A percentile compares a stretch with the other conserved stretches of the same genome.
Evolutionary conservation across 2,888 invertebrate species (phyloP).

Genomic region (Lepidocyrtinus sp.): DNA sequence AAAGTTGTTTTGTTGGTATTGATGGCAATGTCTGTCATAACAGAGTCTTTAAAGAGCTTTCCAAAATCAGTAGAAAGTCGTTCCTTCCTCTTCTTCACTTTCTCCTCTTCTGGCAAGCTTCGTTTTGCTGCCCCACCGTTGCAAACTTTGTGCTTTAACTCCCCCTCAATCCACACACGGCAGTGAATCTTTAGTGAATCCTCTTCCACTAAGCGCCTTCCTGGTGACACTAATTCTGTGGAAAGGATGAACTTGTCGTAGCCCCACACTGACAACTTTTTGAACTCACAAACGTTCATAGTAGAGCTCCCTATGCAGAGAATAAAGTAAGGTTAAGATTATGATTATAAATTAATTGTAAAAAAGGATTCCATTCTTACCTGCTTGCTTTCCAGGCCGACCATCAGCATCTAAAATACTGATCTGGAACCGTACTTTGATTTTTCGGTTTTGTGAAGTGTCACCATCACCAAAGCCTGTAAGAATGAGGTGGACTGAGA

Average conservation of each 20-base stretch:
- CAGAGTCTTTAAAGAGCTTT: conserved; percentile 33
- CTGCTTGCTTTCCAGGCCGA: conserved; percentile 67
- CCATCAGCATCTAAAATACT: conserved; percentile 67
- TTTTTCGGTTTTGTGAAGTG: conserved; percentile 54
- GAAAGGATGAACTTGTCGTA: conserved; percentile 68
- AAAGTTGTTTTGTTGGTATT: conserved; percentile 49
- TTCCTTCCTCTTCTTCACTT: conserved; percentile 49
- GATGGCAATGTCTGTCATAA: conserved; percentile 62
- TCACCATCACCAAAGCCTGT: conserved; percentile 66
- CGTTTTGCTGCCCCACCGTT: conserved; percentile 62
- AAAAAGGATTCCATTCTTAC: conserved; percentile 40
- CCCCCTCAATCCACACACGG: conserved; percentile 69
- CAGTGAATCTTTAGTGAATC: conserved; percentile 68
- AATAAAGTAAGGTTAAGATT: not conserved
- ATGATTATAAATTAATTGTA: not conserved
- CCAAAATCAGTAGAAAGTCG: conserved; percentile 53
- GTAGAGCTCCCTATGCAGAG: conserved; percentile 55
- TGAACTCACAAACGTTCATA: conserved; percentile 69
- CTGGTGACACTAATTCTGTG: conserved; percentile 56
- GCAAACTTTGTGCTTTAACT: conserved; percentile 63
- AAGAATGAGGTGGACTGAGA: conserved; percentile 67
- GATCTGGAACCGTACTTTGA: conserved; percentile 68
- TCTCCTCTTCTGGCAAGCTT: conserved; percentile 58
- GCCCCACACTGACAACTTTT: conserved; percentile 68
- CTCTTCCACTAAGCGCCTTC: conserved; percentile 64